phyloP scores from a whole-genome alignment of 2,113 vertebrate species.

The Dryoscopus gambensis region DNA sequence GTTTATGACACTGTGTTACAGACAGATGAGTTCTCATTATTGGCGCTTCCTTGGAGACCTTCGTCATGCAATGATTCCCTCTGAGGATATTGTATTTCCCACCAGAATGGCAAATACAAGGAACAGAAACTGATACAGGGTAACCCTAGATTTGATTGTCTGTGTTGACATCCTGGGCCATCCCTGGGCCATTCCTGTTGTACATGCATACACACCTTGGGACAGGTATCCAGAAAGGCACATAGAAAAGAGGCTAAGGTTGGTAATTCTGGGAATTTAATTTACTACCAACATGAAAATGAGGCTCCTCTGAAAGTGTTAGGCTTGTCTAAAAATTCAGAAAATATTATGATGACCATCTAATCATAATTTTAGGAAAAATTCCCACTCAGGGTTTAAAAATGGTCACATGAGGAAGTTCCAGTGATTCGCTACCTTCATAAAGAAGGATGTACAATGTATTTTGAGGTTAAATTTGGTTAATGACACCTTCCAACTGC shows the following conservation, averaged over 20 bases:
- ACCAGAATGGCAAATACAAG: not conserved
- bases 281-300: not conserved
- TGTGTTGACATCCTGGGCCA: not conserved
- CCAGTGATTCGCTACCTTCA: not conserved
- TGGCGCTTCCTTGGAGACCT: slow-evolving; percentile 8
- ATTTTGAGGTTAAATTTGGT: not conserved
- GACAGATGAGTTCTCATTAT: not conserved
- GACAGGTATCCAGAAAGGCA: not conserved
- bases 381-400: not conserved
- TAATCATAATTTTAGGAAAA: not conserved
- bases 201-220: not conserved
- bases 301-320: not conserved
- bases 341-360: not conserved
- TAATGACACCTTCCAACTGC: not conserved
- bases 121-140: not conserved
- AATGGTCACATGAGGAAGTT: not conserved
- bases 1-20: not conserved
- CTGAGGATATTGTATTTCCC: not conserved
- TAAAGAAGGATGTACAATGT: not conserved
- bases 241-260: not conserved
- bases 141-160: not conserved
- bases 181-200: not conserved
- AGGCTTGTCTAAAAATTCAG: not conserved
- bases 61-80: not conserved
- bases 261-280: not conserved